Conservation (phyloP, 2,797 vertebrate species). For the Aulostomus chinensis region DNA sequence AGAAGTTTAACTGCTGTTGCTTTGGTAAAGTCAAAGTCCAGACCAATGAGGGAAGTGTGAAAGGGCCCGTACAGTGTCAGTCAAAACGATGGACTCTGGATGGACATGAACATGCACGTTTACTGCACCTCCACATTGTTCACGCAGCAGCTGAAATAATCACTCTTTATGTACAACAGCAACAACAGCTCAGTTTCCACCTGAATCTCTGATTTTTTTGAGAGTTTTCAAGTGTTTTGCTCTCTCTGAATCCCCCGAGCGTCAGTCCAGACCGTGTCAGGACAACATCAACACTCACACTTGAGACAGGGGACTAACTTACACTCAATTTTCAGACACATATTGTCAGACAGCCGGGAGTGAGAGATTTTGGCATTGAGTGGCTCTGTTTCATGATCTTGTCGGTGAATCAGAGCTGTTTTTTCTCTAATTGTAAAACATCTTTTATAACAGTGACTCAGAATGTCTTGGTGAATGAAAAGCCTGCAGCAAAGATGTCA, state of each 20-base stretch:
- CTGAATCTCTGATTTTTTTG: not conserved
- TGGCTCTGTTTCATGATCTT: constrained; percentile 1
- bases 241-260: constrained; percentile 2
- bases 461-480: constrained; percentile 24
- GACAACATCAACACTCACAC: constrained; percentile 13
- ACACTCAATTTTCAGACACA: constrained; percentile 41
- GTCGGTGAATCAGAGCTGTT: constrained; percentile 9
- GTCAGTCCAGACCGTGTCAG: not conserved
- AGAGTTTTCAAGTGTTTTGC: constrained; percentile 20
- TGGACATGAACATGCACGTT: too few species aligned
- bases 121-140: too few species aligned
- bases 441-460: constrained; percentile 24
- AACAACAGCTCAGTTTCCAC: not conserved
- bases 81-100: too few species aligned
- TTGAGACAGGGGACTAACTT: constrained; percentile 55
- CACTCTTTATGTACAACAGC: not conserved
- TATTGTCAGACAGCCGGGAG: constrained; percentile 4
- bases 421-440: not conserved
- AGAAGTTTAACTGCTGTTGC: too few species aligned
- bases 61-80: too few species aligned
- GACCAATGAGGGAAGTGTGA: not conserved
- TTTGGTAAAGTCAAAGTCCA: too few species aligned
- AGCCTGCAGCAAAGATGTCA: constrained; percentile 5
- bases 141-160: not conserved
- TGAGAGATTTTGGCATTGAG: not conserved